These are phyloP conservation scores for Lytechinus variegatus DNA, from an alignment of 35 echinoderm and acorn worm species.

Conservation along the genomic window DNA sequence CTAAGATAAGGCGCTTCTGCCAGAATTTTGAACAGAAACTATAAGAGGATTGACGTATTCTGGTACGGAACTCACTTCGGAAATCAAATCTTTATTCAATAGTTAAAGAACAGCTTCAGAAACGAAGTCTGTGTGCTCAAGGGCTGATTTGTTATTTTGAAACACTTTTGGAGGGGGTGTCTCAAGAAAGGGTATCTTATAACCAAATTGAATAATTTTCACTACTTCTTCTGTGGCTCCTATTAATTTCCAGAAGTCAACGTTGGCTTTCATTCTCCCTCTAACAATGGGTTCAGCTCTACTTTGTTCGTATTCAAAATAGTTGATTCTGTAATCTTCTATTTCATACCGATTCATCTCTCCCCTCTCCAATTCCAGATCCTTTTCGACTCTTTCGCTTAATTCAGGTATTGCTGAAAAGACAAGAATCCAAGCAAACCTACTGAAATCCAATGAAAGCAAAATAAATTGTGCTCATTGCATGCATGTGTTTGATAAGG, in stretches of 20 bases:
- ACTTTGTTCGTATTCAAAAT: slow-evolving; percentile 44
- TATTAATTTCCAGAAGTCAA: slow-evolving; percentile 3
- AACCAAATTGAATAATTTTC: neutral
- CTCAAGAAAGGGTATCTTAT: slow-evolving; percentile 22
- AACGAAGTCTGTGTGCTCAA: neutral
- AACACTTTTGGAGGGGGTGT: neutral
- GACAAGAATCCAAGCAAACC: neutral
- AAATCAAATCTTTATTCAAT: neutral
- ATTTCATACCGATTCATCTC: neutral
- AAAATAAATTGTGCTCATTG: neutral
- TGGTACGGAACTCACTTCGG: neutral
- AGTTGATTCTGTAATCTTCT: neutral
- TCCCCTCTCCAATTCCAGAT: too few relatives aligned
- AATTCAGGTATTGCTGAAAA: neutral
- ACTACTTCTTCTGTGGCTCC: neutral
- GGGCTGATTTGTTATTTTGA: slow-evolving; percentile 23
- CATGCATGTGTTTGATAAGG: too few relatives aligned
- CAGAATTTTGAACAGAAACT: slow-evolving; percentile 32
- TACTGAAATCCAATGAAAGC: neutral
- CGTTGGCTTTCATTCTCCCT: slow-evolving; percentile 22
- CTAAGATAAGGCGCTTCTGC: slow-evolving; percentile 55
- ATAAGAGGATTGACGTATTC: slow-evolving; percentile 35
- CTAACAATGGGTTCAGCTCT: neutral
- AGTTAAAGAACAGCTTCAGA: neutral
- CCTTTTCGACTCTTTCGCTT: neutral